Evolutionary conservation across 2,113 vertebrate genomes (phyloP).

Genomic region (Rhea pennata): DNA sequence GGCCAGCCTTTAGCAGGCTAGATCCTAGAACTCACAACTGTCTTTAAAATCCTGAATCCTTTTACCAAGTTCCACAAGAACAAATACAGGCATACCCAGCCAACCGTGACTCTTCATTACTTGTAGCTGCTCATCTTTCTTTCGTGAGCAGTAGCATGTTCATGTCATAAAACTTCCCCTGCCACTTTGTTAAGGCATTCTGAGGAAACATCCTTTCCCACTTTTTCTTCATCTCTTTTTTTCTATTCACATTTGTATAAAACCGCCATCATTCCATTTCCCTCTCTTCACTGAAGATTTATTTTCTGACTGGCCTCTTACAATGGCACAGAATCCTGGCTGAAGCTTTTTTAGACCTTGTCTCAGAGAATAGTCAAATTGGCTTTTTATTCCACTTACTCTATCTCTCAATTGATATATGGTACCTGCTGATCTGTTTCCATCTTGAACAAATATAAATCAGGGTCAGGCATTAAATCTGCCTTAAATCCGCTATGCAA

Average conservation of each 20-base stretch:
- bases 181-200: not conserved
- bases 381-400: not conserved
- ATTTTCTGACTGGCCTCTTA: not conserved
- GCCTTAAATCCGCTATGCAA: not conserved
- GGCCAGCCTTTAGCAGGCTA: not conserved
- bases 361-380: not conserved
- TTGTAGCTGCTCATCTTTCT: not conserved
- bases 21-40: not conserved
- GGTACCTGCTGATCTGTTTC: not conserved
- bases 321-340: not conserved
- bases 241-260: not conserved
- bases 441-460: not conserved
- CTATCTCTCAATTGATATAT: fast-evolving
- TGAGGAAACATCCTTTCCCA: not conserved
- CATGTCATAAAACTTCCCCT: not conserved
- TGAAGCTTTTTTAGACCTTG: not conserved
- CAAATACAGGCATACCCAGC: not conserved
- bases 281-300: not conserved
- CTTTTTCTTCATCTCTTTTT: not conserved
- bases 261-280: not conserved
- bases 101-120: not conserved
- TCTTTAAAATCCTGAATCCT: not conserved
- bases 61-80: not conserved
- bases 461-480: not conserved
- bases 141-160: not conserved